Percentiles rank a stretch among this genome's conserved stretches.
These are phyloP conservation scores for Brachynemurus nebulosus DNA, from an alignment of 2,888 invertebrate species.

Conservation along the genomic window DNA sequence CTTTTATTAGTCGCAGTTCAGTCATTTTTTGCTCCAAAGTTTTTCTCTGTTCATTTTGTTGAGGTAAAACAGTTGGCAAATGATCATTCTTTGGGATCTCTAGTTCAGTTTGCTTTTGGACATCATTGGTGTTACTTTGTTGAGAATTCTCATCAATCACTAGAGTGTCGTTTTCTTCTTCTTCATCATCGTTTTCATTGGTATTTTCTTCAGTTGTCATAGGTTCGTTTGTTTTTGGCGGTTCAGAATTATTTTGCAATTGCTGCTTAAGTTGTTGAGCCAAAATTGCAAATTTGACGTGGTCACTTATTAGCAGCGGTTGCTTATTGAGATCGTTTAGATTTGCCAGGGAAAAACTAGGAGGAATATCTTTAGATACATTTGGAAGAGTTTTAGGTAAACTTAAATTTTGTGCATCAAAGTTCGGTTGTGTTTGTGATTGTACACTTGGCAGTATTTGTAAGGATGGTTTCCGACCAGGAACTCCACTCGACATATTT, in stretches of 20 bases:
- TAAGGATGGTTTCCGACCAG: conserved; percentile 32
- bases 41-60: conserved; percentile 1
- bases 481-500: conserved; percentile 33
- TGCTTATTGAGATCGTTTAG: background rate
- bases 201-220: conserved; percentile 1
- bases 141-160: conserved; percentile 46
- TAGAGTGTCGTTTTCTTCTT: conserved; percentile 51
- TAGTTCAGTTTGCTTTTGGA: conserved; percentile 11
- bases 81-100: conserved; percentile 13
- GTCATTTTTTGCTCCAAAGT: conserved; percentile 12
- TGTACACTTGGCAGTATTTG: background rate
- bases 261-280: conserved; percentile 62
- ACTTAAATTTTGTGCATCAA: conserved; percentile 15
- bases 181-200: conserved; percentile 24
- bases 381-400: conserved; percentile 17
- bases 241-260: conserved; percentile 21
- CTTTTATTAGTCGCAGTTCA: conserved; percentile 20
- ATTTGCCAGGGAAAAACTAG: background rate
- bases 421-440: background rate
- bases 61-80: background rate
- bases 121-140: conserved; percentile 1
- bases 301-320: conserved; percentile 37
- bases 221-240: conserved; percentile 11
- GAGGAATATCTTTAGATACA: conserved; percentile 20
- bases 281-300: conserved; percentile 61